Base-by-base conservation (phyloP, 2,797 vertebrate species). In the Myotis myotis region DNA sequence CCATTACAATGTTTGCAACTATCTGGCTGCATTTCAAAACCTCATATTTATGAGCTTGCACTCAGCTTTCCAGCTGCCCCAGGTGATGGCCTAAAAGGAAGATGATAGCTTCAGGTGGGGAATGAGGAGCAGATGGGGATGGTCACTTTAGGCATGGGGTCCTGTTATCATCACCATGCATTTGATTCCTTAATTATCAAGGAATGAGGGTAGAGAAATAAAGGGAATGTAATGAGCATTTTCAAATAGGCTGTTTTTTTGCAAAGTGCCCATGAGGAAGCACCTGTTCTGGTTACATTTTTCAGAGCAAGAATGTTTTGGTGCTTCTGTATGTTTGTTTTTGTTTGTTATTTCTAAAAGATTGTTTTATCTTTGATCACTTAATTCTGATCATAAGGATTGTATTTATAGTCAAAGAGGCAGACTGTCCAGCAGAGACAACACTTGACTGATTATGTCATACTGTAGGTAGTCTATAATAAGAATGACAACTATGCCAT, bases 111-210 rank as follows among this genome's bases (percentile, higher is more conserved):
- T 97, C 80, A 95, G 94, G 95, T 96, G 60, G 88, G 33, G 71
- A 96, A 94, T 82, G 76, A 95, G 75, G 57, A 97, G 90, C 90
- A 97, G 95, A 95, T 96, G 95, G 94, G 38, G 62, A 76, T 87
- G 90, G 95, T 91, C 96, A 97, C 90, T 96, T 94, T 91, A 96
- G 86, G 55, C 94, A 80, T 85, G 93, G 86, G 80, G 80, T 93
- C 94, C 91, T 85, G 79, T 96, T 97, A 93, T 80, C 88, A 87
- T 93, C 88, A 86, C 55, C 62, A 64, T 55, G 68, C 20, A 96
- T 94, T 91, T 92, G 88, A 94, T 91, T 94, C 72, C 96, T 97
- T 97, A 97, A 95, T 96, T 97, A 97, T 96, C 96, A 96, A 96
- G 80, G 80, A 89, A 96, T 85, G 95, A 94, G 62, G 47, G 4